Evolutionary conservation across 2,113 vertebrate species (phyloP).

Genomic region (Myrmecophaga tridactyla): DNA sequence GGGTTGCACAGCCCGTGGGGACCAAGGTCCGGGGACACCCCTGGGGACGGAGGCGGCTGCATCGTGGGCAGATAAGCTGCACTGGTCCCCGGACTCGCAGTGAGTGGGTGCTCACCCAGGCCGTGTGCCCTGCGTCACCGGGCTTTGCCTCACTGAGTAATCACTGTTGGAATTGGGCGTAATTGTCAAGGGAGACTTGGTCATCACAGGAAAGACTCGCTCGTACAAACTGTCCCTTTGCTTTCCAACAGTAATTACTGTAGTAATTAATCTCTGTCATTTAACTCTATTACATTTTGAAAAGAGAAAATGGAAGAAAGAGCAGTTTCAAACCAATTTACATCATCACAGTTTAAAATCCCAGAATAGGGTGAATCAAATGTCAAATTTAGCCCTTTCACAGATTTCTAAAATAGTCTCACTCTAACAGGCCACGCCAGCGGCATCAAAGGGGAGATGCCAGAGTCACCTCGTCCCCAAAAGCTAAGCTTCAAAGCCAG

Average conservation of each 20-base stretch:
- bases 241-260: conserved; percentile 88
- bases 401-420: conserved; percentile 70
- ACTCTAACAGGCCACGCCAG: conserved; percentile 16
- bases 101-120: conserved; percentile 70
- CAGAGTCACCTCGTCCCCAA: conserved; percentile 45
- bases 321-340: conserved; percentile 87
- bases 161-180: conserved; percentile 82
- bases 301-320: conserved; percentile 89
- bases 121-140: conserved; percentile 78
- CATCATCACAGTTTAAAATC: conserved; percentile 87
- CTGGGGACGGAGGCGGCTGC: conserved; percentile 35
- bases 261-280: conserved; percentile 90
- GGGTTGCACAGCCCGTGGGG: conserved; percentile 38
- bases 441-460: neutral
- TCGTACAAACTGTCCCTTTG: conserved; percentile 85
- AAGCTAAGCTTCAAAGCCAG: conserved; percentile 35
- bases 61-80: conserved; percentile 66
- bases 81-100: too few species aligned
- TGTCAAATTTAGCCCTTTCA: conserved; percentile 82
- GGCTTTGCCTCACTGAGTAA: conserved; percentile 82
- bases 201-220: conserved; percentile 82
- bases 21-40: conserved; percentile 45
- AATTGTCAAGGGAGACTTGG: conserved; percentile 87
- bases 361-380: conserved; percentile 83
- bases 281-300: conserved; percentile 88